Percentiles rank a stretch among this genome's conserved stretches.
These are phyloP conservation scores for Andrena haemorrhoa DNA, from an alignment of 2,888 invertebrate genomes.

Conservation along the genomic window DNA sequence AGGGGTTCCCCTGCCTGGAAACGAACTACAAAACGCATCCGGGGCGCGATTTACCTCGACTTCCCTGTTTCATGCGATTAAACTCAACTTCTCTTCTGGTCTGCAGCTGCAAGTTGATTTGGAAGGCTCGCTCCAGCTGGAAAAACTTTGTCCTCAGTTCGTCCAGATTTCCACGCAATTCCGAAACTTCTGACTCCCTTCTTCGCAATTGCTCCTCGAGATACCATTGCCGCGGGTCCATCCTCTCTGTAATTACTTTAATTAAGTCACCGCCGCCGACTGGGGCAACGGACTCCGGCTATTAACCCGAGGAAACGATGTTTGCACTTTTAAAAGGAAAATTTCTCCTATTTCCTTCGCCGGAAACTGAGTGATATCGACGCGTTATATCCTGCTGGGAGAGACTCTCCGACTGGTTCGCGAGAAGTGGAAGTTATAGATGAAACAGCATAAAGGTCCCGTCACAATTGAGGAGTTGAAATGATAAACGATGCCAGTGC, in stretches of 20 bases:
- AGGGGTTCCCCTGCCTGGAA: neutral
- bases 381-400: neutral
- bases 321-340: neutral
- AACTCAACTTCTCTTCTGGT: slow-evolving; percentile 69
- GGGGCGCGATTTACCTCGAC: slow-evolving; percentile 58
- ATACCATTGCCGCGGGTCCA: slow-evolving; percentile 42
- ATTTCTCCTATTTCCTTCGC: slow-evolving; percentile 6
- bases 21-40: neutral
- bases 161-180: slow-evolving; percentile 68
- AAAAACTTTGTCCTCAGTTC: slow-evolving; percentile 74
- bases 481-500: too few species aligned
- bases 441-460: neutral
- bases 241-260: slow-evolving; percentile 61
- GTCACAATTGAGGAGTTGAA: neutral
- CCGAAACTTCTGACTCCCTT: slow-evolving; percentile 68
- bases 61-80: slow-evolving; percentile 66
- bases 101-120: slow-evolving; percentile 74
- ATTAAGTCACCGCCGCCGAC: slow-evolving; percentile 49
- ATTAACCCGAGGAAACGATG: slow-evolving; percentile 5
- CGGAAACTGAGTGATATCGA: slow-evolving; percentile 7
- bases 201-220: slow-evolving; percentile 58
- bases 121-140: slow-evolving; percentile 75
- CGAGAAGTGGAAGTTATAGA: neutral
- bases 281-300: neutral
- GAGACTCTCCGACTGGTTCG: neutral